A percentile compares a stretch with the other conserved stretches of the same genome.
Conservation (phyloP, 2,113 vertebrate species). For the Psephotus haematonotus region DNA sequence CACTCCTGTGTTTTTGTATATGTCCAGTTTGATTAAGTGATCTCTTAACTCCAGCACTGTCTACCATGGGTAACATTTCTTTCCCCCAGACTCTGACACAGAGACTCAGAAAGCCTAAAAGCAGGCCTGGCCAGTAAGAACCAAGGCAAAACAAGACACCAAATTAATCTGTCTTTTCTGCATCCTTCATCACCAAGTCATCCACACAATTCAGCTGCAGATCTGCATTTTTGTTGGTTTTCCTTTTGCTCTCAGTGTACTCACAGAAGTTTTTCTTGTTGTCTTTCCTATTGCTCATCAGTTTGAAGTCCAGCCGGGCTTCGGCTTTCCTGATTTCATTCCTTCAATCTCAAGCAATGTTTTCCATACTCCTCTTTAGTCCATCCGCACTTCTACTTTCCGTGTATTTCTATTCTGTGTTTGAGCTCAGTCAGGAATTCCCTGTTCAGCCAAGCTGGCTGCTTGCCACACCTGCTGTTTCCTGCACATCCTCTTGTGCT, state of each 20-base stretch:
- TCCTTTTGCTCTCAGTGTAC: background rate
- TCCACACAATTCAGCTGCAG: background rate
- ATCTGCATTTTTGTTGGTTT: background rate
- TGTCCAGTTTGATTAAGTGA: background rate
- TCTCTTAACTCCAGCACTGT: background rate
- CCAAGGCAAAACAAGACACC: background rate
- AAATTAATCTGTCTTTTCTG: background rate
- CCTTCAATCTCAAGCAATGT: background rate
- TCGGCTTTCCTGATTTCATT: background rate
- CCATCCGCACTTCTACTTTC: background rate
- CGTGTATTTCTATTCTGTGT: background rate
- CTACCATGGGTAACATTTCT: background rate
- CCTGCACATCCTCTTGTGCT: background rate
- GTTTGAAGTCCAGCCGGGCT: background rate
- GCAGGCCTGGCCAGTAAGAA: background rate
- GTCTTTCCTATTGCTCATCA: background rate
- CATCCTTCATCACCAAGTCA: background rate
- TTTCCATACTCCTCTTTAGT: background rate
- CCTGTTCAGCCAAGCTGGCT: background rate
- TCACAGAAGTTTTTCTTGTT: background rate
- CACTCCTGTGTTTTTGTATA: background rate
- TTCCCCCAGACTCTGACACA: background rate
- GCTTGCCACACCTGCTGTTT: constrained; percentile 46
- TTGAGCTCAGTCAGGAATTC: background rate
- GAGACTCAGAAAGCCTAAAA: background rate